A percentile compares a stretch with the other conserved stretches of the same genome.
Evolutionary conservation across 1,140 invertebrate species (phyloP).

Genomic region (Asobara japonica): DNA sequence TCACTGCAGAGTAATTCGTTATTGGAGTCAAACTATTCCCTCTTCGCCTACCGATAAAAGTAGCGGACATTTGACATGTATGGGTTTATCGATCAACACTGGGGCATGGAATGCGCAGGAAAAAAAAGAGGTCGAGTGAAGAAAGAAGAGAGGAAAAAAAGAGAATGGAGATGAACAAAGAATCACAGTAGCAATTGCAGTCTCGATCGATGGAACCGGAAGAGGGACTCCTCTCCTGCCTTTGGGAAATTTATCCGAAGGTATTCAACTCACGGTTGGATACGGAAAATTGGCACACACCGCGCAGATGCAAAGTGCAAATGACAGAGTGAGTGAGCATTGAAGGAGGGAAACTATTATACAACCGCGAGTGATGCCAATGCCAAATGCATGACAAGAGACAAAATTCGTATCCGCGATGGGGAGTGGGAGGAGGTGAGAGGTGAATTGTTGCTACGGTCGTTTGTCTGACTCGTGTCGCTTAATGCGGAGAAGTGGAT

Average conservation of each 20-base stretch:
- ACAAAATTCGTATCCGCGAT: background rate
- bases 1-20: conserved; percentile 19
- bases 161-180: background rate
- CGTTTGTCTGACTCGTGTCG: background rate
- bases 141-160: background rate
- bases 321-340: background rate
- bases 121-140: background rate
- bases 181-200: conserved; percentile 11
- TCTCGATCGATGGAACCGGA: conserved; percentile 5
- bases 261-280: background rate
- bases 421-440: background rate
- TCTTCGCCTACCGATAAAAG: background rate
- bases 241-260: conserved; percentile 13
- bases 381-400: background rate
- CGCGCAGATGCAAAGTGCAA: background rate
- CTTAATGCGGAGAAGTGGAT: background rate
- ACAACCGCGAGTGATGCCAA: background rate
- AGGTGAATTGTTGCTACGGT: background rate
- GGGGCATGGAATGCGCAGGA: background rate
- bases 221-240: background rate
- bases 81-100: conserved; percentile 11
- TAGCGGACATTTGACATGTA: conserved; percentile 18
- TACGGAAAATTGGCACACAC: background rate
- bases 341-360: background rate
- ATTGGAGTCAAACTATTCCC: conserved; percentile 16